Percentiles rank a stretch among this genome's conserved stretches.
These are phyloP conservation scores for Poecilus cupreus DNA, from an alignment of 2,888 invertebrate species.

Conservation along the genomic window DNA sequence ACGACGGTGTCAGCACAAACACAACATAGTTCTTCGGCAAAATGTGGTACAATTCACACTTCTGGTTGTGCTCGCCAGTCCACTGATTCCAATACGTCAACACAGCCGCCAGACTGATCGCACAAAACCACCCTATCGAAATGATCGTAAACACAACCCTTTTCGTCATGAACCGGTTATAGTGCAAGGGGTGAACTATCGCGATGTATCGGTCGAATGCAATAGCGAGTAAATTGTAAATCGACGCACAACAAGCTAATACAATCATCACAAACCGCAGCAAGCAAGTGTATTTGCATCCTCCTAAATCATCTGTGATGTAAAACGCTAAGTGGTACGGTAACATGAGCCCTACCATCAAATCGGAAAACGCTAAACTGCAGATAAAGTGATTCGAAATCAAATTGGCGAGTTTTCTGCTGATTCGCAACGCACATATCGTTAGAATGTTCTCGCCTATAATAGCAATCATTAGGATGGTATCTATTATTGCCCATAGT, in stretches of 20 bases:
- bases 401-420: constrained; percentile 80
- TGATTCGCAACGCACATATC: constrained; percentile 82
- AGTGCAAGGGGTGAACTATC: constrained; percentile 86
- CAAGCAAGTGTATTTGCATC: constrained; percentile 79
- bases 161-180: constrained; percentile 85
- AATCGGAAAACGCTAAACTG: constrained; percentile 86
- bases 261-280: constrained; percentile 84
- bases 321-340: constrained; percentile 88
- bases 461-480: constrained; percentile 79
- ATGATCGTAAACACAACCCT: constrained; percentile 79
- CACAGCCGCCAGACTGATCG: constrained; percentile 80
- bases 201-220: constrained; percentile 88
- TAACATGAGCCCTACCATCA: constrained; percentile 84
- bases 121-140: constrained; percentile 80
- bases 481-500: constrained; percentile 80
- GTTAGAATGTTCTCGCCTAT: constrained; percentile 85
- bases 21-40: constrained; percentile 72
- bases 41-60: constrained; percentile 83
- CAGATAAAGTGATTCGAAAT: constrained; percentile 87
- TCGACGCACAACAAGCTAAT: constrained; percentile 86
- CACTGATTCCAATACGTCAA: constrained; percentile 88
- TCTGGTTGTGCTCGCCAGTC: constrained; percentile 66
- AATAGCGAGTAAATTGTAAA: constrained; percentile 86
- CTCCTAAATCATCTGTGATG: constrained; percentile 77
- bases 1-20: constrained; percentile 80